Base-by-base conservation (phyloP, 2,113 vertebrate species). In the Hystrix cristata region DNA sequence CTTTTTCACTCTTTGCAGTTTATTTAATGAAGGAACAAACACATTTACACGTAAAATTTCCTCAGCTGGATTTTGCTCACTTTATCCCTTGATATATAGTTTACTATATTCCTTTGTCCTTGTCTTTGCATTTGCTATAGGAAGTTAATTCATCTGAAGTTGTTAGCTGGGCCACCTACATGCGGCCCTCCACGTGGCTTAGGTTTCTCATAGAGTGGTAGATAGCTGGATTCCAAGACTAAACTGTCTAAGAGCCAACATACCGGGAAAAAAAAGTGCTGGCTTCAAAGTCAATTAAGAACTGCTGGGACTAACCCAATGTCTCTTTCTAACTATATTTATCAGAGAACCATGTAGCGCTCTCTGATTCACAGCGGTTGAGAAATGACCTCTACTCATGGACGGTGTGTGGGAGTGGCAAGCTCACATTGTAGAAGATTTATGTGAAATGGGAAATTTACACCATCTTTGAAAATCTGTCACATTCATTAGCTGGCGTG, bases 361-460 rank as follows among this genome's bases (percentile, higher is more conserved):
- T 71, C 71, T 72, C 15, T 12, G 51, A 85, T 85, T 53, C 43
- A 72, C 46, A 57, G 34, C 3, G 19, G 10, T 23, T 81, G 48
- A 91, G 48, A 69, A 78, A n/a, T 31, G 60, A 82, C 1, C 65
- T 46, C 14, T 15, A 71, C 18, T 84, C 62, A 46, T 23, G 29
- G 31, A 34, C 34, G 11, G 71, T 19, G 21, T 53, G 34, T 46
- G 60, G 53, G 86, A 71, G 51, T 55, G 65, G 23, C 18, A 69
- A 23, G 9, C 27, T 67, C 62, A 64, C 34, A 46, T 2, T 86
- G 55, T 21, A 65, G 57, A 81, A 92, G 81, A 72, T 21, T 60
- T 51, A 76, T 91, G 43, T 94, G 43, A 76, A 78, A 43, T 18
- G 65, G 25, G 21, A 94, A 78, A 60, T 43, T 94, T 76, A n/a